Evolutionary conservation across 1,140 invertebrate species (phyloP).

Genomic region (Drosophila elegans): DNA sequence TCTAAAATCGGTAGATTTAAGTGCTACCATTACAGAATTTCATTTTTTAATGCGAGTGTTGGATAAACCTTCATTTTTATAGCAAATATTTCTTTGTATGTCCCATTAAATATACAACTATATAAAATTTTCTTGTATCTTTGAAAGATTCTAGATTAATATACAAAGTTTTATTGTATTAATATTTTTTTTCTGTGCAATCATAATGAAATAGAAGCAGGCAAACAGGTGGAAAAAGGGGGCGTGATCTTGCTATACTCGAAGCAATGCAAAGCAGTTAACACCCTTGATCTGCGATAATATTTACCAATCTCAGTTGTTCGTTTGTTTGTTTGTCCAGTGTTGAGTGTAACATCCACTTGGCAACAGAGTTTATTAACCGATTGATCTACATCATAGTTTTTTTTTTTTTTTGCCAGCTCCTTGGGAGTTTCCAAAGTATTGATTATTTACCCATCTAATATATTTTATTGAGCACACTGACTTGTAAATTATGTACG

Average conservation of each 20-base stretch:
- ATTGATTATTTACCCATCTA: neutral
- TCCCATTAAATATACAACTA: too few species aligned
- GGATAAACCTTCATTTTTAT: too few species aligned
- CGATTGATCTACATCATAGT: neutral
- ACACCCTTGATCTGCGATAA: slow-evolving; percentile 32
- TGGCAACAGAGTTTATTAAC: slow-evolving; percentile 15
- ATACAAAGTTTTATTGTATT: too few species aligned
- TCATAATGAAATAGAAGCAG: neutral
- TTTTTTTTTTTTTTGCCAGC: neutral
- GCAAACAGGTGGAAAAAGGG: slow-evolving; percentile 18
- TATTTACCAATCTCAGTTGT: slow-evolving; percentile 22
- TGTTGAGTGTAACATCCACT: slow-evolving; percentile 2
- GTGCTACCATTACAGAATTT: too few species aligned
- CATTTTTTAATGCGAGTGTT: too few species aligned
- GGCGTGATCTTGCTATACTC: slow-evolving; percentile 34
- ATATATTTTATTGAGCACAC: neutral
- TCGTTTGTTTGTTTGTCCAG: slow-evolving; percentile 17
- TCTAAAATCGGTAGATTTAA: too few species aligned
- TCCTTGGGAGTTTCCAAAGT: slow-evolving; percentile 11
- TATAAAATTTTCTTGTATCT: too few species aligned
- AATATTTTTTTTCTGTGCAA: neutral
- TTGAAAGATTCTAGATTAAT: too few species aligned
- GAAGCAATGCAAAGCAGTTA: slow-evolving; percentile 27
- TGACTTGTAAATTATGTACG: slow-evolving; percentile 7
- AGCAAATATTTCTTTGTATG: too few species aligned